phyloP scores from a whole-genome alignment of 2,888 invertebrate species.

The Leptopterna dolabrata region DNA sequence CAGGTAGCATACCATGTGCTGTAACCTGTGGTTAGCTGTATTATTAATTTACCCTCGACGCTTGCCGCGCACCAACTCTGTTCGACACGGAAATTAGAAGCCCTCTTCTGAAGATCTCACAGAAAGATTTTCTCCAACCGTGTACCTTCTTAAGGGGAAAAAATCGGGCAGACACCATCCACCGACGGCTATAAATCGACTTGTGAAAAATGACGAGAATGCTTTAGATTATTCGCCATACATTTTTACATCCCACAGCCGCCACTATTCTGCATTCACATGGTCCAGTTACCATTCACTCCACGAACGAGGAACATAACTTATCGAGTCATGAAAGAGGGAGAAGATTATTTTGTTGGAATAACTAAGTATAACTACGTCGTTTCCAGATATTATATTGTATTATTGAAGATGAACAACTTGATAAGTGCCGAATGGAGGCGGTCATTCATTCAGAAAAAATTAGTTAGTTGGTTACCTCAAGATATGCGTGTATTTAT shows the following conservation, averaged over 20 bases:
- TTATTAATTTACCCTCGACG: constrained; percentile 20
- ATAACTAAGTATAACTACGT: neutral
- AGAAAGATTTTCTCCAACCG: neutral
- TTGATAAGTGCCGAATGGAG: neutral
- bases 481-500: too few relatives aligned
- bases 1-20: constrained; percentile 31
- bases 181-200: neutral
- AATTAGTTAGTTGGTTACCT: too few relatives aligned
- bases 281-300: neutral
- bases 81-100: neutral
- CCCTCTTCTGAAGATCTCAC: neutral
- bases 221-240: neutral
- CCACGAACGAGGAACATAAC: neutral
- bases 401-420: neutral
- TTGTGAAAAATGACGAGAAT: neutral
- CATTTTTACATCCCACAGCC: neutral
- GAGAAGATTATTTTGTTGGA: neutral
- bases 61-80: neutral
- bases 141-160: neutral
- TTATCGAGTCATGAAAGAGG: neutral
- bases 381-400: neutral
- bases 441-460: neutral
- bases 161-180: neutral
- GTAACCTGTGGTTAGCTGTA: constrained; percentile 8
- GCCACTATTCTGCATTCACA: neutral